Evolutionary conservation across 2,113 vertebrate species (phyloP), one percentile per base, ranked within the genome.

Genomic region (Acrocephalus arundinaceus): DNA sequence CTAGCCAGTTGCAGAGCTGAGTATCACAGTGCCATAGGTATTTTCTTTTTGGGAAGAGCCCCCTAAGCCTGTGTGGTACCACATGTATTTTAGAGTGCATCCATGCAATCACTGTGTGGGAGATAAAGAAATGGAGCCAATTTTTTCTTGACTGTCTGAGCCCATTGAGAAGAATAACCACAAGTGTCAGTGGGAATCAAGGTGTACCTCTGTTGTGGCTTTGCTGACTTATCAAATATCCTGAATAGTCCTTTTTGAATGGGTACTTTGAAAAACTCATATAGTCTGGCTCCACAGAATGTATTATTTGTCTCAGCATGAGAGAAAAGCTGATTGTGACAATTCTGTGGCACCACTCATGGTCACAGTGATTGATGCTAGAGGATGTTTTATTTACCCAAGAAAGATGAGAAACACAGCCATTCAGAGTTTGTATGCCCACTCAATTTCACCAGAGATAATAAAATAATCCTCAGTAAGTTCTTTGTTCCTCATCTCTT

Each of bases 71-170:
- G 11, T 39, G 35, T 74, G 35, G 31, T 23, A 49, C 30, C 4
- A 0, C 12, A 2, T 25, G 13, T 87, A 10, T 67, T 91, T 70
- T 39, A 67, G 51, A 88, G 41, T 0, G 0, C 2, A 1, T 48
- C 41, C 30, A 1, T 52, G 48, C 21, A 10, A n/a, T 54, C 51
- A 31, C 12, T 74, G 18, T 4, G 1, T 52, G 28, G 22, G 65
- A 43, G 20, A 59, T 72, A 55, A 41, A 80, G 35, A 78, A n/a
- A 31, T 30, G 22, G 20, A 80, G 19, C 8, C 15, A 63, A 3
- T 61, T 87, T 33, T 73, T 4, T 35, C 43, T 71, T 33, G n/a
- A 1, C 43, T 68, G 12, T 51, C 15, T 67, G 23, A 24, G 22
- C 35, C 31, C 3, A 10, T 15, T 45, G 39, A 66, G 71, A 66